A percentile compares a stretch with the other conserved stretches of the same genome.
Evolutionary conservation across 1,140 invertebrate genomes (phyloP).

Genomic region (Penaeus vannamei): DNA sequence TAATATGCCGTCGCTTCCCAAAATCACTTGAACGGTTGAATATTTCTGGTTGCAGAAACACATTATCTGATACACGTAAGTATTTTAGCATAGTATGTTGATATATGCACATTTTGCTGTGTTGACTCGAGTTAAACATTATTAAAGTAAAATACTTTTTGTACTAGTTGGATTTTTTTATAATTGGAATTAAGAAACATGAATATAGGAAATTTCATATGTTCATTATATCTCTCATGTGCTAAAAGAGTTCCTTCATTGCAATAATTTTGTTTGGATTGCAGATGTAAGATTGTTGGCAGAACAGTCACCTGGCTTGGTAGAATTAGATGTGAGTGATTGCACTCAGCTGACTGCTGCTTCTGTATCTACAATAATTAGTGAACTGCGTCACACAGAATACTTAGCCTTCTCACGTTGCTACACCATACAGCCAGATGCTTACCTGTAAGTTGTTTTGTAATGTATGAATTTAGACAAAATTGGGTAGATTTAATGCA

Average conservation of each 20-base stretch:
- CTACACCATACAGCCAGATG: slow-evolving; percentile 81
- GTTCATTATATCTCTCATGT: no score
- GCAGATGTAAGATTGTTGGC: slow-evolving; percentile 78
- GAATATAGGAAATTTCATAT: no score
- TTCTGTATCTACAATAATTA: slow-evolving; percentile 76
- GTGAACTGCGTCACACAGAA: slow-evolving; percentile 80
- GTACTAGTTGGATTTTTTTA: no score
- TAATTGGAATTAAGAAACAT: no score
- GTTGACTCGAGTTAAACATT: no score
- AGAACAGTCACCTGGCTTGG: slow-evolving; percentile 79
- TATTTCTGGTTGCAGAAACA: slow-evolving; percentile 83
- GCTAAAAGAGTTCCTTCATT: no score
- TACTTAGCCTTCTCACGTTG: slow-evolving; percentile 88
- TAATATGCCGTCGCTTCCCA: slow-evolving; percentile 78
- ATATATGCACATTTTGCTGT: no score
- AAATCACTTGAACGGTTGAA: slow-evolving; percentile 81
- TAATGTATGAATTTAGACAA: not conserved
- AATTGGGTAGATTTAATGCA: no score
- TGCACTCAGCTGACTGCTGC: slow-evolving; percentile 80
- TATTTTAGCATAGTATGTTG: not conserved
- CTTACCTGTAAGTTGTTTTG: slow-evolving; percentile 76
- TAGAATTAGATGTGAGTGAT: slow-evolving; percentile 90
- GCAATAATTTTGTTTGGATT: not conserved
- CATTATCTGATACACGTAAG: slow-evolving; percentile 78
- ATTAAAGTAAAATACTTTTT: no score